A percentile compares a stretch with the other conserved stretches of the same genome.
These are phyloP conservation scores for Ceriagrion tenellum DNA, from an alignment of 2,888 invertebrate species.

Conservation along the genomic window DNA sequence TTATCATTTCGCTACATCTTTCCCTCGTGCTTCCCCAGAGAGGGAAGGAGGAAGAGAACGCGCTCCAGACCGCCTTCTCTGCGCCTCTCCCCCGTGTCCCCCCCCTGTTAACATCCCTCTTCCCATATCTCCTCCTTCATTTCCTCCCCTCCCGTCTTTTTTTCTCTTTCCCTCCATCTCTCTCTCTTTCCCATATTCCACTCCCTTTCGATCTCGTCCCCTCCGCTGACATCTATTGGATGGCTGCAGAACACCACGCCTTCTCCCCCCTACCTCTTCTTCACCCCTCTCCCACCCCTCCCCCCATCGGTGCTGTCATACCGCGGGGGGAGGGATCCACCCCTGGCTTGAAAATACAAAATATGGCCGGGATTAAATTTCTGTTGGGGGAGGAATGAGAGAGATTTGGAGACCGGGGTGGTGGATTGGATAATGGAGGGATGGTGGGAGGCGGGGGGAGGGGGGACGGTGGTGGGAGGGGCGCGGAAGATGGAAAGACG, in stretches of 20 bases:
- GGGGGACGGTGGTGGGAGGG: background rate
- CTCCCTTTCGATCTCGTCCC: conserved; percentile 7
- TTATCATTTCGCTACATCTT: conserved; percentile 50
- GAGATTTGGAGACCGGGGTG: background rate
- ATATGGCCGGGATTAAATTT: conserved; percentile 31
- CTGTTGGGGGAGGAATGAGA: background rate
- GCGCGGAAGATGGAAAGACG: background rate
- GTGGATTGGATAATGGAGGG: conserved; percentile 14
- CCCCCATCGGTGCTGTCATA: conserved; percentile 30
- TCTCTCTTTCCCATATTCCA: background rate
- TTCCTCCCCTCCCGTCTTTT: background rate
- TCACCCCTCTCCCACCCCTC: background rate
- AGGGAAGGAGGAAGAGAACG: too few relatives aligned
- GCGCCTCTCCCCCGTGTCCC: background rate
- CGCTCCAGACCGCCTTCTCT: too few relatives aligned
- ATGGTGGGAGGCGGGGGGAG: background rate
- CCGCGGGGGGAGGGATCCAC: background rate
- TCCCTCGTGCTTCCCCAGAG: too few relatives aligned
- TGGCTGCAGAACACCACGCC: background rate
- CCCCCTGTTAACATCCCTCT: background rate
- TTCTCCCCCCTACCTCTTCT: background rate
- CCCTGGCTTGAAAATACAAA: conserved; percentile 23
- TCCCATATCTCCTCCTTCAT: conserved; percentile 10
- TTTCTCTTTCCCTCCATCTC: background rate
- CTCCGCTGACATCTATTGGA: conserved; percentile 3